These are phyloP conservation scores for Nowickia ferox DNA, from an alignment of 2,888 invertebrate species.

Conservation along the genomic window DNA sequence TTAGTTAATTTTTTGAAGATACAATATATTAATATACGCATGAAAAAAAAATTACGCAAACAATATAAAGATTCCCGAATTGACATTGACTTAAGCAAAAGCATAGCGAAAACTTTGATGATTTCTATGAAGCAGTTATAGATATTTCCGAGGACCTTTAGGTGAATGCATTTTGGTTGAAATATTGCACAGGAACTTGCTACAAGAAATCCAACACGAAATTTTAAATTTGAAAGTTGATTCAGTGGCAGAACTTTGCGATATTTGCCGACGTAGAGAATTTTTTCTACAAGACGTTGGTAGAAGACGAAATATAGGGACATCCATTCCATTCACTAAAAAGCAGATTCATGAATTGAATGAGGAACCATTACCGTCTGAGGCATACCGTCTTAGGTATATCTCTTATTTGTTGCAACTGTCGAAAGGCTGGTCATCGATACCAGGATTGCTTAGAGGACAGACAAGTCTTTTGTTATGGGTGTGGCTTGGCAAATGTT, in stretches of 20 bases:
- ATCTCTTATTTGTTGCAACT: no score
- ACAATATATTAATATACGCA: no score
- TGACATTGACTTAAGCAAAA: neutral
- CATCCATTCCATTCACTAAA: no score
- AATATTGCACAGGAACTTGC: no score
- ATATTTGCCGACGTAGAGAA: neutral
- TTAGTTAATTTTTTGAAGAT: no score
- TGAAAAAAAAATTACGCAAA: no score
- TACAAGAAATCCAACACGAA: neutral
- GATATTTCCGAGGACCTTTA: slow-evolving; percentile 1
- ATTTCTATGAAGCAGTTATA: neutral
- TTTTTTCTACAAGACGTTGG: neutral
- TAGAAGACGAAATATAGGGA: neutral
- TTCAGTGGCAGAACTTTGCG: neutral
- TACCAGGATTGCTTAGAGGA: neutral
- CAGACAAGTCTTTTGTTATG: slow-evolving; percentile 12
- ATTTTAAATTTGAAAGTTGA: neutral
- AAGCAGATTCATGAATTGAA: no score
- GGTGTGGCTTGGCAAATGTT: slow-evolving; percentile 4
- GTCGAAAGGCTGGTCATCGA: no score
- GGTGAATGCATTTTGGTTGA: neutral
- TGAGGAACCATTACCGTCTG: no score
- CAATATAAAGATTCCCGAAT: no score
- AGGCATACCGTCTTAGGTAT: neutral
- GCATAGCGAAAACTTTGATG: neutral